Conservation (phyloP, 2,113 vertebrate genomes). For the Eidolon helvum region DNA sequence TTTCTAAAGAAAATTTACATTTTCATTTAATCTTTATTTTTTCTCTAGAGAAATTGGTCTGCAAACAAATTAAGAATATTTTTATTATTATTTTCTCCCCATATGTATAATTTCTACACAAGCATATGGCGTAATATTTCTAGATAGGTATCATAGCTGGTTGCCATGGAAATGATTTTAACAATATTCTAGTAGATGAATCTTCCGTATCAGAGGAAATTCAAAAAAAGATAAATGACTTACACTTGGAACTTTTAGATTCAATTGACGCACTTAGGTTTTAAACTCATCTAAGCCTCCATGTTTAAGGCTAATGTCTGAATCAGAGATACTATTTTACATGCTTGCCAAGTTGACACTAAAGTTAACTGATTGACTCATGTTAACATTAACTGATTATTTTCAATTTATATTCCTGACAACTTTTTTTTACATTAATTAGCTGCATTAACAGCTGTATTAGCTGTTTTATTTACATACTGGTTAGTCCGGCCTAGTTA, state of each 20-base stretch:
- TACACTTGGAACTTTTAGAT: background rate
- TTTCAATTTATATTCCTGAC: background rate
- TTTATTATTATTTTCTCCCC: background rate
- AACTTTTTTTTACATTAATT: background rate
- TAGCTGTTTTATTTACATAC: background rate
- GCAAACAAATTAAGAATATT: constrained; percentile 2
- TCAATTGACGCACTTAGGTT: background rate
- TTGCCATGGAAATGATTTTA: background rate
- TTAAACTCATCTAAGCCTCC: background rate
- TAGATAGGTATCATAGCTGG: background rate
- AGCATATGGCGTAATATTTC: background rate
- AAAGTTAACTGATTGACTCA: background rate
- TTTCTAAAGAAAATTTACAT: background rate
- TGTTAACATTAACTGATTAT: background rate
- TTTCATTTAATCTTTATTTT: constrained; percentile 24
- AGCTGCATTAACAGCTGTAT: background rate
- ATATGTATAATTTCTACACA: constrained; percentile 3
- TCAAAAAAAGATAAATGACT: background rate
- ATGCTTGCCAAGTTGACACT: background rate
- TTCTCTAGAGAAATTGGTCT: background rate
- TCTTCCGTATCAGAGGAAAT: background rate
- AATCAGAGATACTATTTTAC: background rate
- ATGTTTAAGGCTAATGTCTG: background rate
- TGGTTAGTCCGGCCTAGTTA: background rate
- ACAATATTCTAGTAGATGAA: background rate